These are phyloP conservation scores for Fistularia commersonii DNA, from an alignment of 2,797 vertebrate species.

Conservation along the genomic window DNA sequence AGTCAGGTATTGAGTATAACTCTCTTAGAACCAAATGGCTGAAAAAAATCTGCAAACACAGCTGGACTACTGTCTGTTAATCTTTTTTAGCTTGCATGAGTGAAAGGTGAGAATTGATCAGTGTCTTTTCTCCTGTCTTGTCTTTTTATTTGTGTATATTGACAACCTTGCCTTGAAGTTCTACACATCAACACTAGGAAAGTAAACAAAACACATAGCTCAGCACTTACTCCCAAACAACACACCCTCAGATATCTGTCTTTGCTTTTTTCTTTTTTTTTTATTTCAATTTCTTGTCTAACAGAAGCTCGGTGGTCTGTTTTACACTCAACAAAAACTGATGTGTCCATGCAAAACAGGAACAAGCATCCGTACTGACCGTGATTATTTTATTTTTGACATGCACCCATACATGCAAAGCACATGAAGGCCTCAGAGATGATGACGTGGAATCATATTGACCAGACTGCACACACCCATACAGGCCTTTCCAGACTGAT, in stretches of 20 bases:
- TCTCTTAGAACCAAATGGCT: slow-evolving; percentile 55
- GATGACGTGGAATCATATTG: slow-evolving; percentile 20
- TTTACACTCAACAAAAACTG: too few relatives aligned
- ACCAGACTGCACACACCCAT: slow-evolving; percentile 37
- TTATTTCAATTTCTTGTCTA: too few relatives aligned
- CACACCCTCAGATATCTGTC: too few relatives aligned
- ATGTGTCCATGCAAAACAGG: too few relatives aligned
- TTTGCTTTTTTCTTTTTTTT: too few relatives aligned
- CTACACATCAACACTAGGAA: slow-evolving; percentile 50
- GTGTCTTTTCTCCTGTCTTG: slow-evolving; percentile 44
- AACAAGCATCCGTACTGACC: background rate
- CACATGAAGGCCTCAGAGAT: slow-evolving; percentile 32
- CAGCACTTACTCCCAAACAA: slow-evolving; percentile 17
- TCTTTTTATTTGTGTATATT: slow-evolving; percentile 35
- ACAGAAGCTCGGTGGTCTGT: too few relatives aligned
- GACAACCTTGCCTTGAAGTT: slow-evolving; percentile 67
- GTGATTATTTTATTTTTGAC: background rate
- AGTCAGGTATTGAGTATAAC: slow-evolving; percentile 46
- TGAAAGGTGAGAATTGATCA: slow-evolving; percentile 26
- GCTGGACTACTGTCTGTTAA: slow-evolving; percentile 48
- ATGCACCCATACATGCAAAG: slow-evolving; percentile 1
- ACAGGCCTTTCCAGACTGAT: slow-evolving; percentile 26
- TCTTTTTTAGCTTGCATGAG: slow-evolving; percentile 31
- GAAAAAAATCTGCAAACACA: slow-evolving; percentile 27
- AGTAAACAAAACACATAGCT: slow-evolving; percentile 42